Evolutionary conservation across 2,113 vertebrate species (phyloP).

Genomic region (Choloepus hoffmanni): DNA sequence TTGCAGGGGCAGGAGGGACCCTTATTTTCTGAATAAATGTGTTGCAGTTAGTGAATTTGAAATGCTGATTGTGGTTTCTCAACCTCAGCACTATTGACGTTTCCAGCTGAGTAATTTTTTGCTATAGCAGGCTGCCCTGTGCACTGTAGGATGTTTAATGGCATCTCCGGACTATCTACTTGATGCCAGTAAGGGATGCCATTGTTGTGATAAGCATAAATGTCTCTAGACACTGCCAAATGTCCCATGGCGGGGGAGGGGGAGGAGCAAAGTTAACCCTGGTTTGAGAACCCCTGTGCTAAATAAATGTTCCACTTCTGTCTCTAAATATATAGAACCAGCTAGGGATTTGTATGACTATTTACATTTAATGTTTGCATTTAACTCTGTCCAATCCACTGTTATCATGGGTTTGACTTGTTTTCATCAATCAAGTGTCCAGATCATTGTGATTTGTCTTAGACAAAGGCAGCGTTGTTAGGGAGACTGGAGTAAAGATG

Average conservation of each 20-base stretch:
- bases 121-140: not conserved
- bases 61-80: not conserved
- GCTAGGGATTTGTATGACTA: not conserved
- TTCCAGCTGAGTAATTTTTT: not conserved
- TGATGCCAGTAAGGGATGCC: not conserved
- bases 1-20: not conserved
- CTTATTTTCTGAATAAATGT: not conserved
- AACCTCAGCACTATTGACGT: not conserved
- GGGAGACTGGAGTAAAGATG: not conserved
- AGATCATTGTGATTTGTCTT: constrained; percentile 4
- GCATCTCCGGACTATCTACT: not conserved
- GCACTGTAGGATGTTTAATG: not conserved
- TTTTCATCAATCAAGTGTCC: constrained; percentile 46
- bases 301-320: not conserved
- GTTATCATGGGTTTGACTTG: not conserved
- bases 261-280: not conserved
- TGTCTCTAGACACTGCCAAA: not conserved
- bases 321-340: not conserved
- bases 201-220: not conserved
- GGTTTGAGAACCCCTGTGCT: not conserved
- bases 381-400: not conserved
- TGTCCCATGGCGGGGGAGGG: not conserved
- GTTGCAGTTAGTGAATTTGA: not conserved
- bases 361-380: constrained; percentile 32
- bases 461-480: not conserved